Base-by-base conservation (phyloP, 2,888 invertebrate species). In the Flexamia atlantica region DNA sequence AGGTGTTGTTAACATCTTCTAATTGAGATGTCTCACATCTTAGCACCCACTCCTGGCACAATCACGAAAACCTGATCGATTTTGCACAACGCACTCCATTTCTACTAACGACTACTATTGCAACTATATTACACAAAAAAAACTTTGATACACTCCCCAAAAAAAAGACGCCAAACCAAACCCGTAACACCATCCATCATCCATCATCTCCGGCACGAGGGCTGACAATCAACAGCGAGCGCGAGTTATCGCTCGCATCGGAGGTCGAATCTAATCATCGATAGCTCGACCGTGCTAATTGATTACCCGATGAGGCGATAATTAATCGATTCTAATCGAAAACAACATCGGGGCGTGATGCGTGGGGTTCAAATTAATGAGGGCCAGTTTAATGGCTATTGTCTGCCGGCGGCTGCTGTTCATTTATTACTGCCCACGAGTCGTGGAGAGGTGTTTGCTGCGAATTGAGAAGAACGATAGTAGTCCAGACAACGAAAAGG, bases 221-320 rank as follows among this genome's bases (percentile, higher is more conserved):
- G 9, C 36, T 36, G 36, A 36, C 36, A 36, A 9, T 36, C 36
- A 7, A 46, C 46, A 46, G 14, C 46, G 46, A 40, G n/a, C 40
- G 12, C 46, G 46, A 36, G 4, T 9, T 9, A 9, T 23, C 57
- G 23, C 23, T 57, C 64, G 28, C 5, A 57, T 57, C 23, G 23
- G 23, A 57, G 57, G 23, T 57, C 57, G 57, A 57, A 57, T 57
- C 64, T 28, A 28, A 64, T 64, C 64, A 30, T 64, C 64, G 64
- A 64, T 64, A 30, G 64, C 64, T 64, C 64, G 53, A 53, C 20
- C 53, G 64, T 64, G 82, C 50, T 82, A 72, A 82, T 82, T 82
- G 82, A 82, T 82, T 72, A 82, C 30, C 25, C 82, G 82, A 82
- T 68, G 72, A 82, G 82, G 70, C 82, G 82, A 82, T 82, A 82